Percentiles rank a stretch among this genome's conserved stretches.
phyloP scores from a whole-genome alignment of 1,140 invertebrate species.

The Neoseiulus cucumeris region DNA sequence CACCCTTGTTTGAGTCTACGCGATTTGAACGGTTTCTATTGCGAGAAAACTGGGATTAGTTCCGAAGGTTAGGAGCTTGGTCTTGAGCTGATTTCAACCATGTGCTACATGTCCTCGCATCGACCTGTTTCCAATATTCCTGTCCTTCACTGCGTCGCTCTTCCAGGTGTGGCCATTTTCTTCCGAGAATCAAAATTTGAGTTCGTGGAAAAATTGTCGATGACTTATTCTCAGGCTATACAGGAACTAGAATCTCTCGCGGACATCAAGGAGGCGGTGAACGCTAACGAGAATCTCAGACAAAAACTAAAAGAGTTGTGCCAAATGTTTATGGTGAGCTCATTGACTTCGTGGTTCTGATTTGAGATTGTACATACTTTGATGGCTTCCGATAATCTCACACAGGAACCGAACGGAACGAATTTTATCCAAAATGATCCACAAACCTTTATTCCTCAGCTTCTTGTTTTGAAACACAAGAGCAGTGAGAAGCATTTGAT shows the following conservation, averaged over 20 bases:
- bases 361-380: too few relatives aligned
- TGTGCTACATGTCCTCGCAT: too few relatives aligned
- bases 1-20: conserved; percentile 35
- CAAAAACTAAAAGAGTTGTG: conserved; percentile 20
- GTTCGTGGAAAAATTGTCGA: conserved; percentile 27
- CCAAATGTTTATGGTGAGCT: too few relatives aligned
- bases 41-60: conserved; percentile 46
- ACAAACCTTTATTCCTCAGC: conserved; percentile 28
- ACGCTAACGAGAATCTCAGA: conserved; percentile 36
- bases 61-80: conserved; percentile 40
- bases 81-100: too few relatives aligned
- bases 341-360: too few relatives aligned
- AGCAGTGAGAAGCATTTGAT: conserved; percentile 31
- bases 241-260: conserved; percentile 37
- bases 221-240: conserved; percentile 28
- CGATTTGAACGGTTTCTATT: conserved; percentile 39
- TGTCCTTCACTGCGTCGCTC: too few relatives aligned
- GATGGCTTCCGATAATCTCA: too few relatives aligned
- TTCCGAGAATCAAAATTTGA: conserved; percentile 31
- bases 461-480: conserved; percentile 38
- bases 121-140: too few relatives aligned
- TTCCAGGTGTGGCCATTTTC: conserved; percentile 41
- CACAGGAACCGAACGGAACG: too few relatives aligned
- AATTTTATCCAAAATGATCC: too few relatives aligned
- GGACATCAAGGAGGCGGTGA: conserved; percentile 38